A percentile compares a stretch with the other conserved stretches of the same genome.
These are phyloP conservation scores for Synaphobranchus kaupii DNA, from an alignment of 2,797 vertebrate species.

Conservation along the genomic window DNA sequence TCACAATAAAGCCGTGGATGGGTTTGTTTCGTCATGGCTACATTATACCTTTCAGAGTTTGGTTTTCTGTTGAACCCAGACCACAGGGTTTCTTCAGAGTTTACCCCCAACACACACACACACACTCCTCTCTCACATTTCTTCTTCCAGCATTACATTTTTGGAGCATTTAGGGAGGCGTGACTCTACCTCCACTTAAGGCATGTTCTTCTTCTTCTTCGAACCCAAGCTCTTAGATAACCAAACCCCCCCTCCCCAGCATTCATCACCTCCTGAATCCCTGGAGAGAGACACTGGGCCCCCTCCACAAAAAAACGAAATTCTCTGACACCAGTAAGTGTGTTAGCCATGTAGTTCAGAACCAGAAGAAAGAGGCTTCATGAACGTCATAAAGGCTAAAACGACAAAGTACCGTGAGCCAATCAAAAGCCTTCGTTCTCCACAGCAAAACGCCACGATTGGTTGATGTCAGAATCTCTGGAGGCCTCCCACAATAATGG, in stretches of 20 bases:
- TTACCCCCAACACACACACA: background rate
- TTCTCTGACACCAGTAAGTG: too few relatives aligned
- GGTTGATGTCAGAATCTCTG: too few relatives aligned
- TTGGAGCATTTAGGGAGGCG: constrained; percentile 31
- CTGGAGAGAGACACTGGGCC: constrained; percentile 10
- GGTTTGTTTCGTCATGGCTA: background rate
- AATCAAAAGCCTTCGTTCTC: too few relatives aligned
- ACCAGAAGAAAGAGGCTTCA: too few relatives aligned
- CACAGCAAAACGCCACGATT: too few relatives aligned
- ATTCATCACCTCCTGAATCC: constrained; percentile 41
- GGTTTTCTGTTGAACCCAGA: background rate
- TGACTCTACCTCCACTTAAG: constrained; percentile 57
- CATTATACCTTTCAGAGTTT: background rate
- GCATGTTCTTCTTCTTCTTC: constrained; percentile 59
- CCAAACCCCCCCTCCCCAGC: constrained; percentile 55
- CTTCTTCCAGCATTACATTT: background rate
- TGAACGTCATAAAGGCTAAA: too few relatives aligned
- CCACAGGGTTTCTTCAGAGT: background rate
- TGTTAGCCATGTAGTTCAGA: too few relatives aligned
- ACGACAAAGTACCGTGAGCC: too few relatives aligned
- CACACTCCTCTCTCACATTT: background rate
- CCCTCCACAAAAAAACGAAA: too few relatives aligned
- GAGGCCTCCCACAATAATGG: too few relatives aligned
- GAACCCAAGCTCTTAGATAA: constrained; percentile 51
- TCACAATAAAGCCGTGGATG: background rate